Percentiles rank a stretch among this genome's conserved stretches.
phyloP scores from a whole-genome alignment of 2,113 vertebrate genomes.

The Falcunculus frontatus region DNA sequence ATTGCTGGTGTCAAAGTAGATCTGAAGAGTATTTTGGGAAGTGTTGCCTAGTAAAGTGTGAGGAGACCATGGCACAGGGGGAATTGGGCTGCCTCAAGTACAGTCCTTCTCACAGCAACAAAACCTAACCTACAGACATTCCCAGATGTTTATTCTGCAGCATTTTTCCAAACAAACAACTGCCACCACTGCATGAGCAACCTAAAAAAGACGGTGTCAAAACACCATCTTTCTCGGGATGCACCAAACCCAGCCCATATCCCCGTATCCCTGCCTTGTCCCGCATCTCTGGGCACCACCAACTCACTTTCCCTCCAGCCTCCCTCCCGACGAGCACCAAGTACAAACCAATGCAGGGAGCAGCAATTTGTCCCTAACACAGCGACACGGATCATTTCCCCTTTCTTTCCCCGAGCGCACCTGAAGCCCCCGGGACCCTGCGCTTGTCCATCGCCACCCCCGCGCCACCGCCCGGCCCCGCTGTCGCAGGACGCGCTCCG shows the following conservation, averaged over 20 bases:
- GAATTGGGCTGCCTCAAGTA: not conserved
- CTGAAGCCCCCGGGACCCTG: accelerated
- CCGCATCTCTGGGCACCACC: not conserved
- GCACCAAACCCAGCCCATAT: not conserved
- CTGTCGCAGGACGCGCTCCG: not conserved
- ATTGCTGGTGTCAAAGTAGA: not conserved
- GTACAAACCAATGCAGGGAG: not conserved
- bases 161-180: not conserved
- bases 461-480: not conserved
- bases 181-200: not conserved
- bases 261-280: not conserved
- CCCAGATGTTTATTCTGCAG: not conserved
- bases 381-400: accelerated
- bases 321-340: not conserved
- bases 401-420: accelerated
- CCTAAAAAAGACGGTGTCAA: accelerated
- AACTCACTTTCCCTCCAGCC: not conserved
- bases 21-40: not conserved
- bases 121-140: not conserved
- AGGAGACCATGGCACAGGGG: accelerated
- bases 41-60: not conserved
- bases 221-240: accelerated
- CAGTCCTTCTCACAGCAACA: not conserved
- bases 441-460: accelerated
- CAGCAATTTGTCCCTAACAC: accelerated